These are phyloP conservation scores for Eonycteris spelaea DNA, from an alignment of 2,113 vertebrate genomes.

Conservation along the genomic window DNA sequence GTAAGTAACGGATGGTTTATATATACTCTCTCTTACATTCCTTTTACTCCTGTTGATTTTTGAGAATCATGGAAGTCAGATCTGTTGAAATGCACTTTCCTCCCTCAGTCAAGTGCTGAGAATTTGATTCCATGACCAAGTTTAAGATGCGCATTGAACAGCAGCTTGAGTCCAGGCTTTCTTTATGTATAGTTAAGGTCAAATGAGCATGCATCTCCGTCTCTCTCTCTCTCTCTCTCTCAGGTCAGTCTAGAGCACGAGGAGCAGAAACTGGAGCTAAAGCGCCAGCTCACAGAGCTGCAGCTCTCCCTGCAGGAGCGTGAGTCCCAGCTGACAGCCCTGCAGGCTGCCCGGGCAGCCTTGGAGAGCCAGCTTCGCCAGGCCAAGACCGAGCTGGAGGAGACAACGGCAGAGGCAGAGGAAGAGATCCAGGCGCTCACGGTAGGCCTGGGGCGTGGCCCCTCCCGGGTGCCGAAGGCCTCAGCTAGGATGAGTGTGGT, in stretches of 20 bases:
- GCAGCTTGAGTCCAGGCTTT: background rate
- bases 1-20: background rate
- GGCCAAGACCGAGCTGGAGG: slow-evolving; percentile 96
- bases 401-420: slow-evolving; percentile 97
- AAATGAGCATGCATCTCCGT: background rate
- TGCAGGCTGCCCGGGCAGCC: slow-evolving; percentile 92
- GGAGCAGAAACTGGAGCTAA: slow-evolving; percentile 96
- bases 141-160: background rate
- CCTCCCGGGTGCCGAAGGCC: background rate
- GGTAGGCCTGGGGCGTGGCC: slow-evolving; percentile 80
- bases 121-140: background rate
- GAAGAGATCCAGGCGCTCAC: slow-evolving; percentile 98
- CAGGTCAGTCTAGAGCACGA: slow-evolving; percentile 95
- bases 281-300: slow-evolving; percentile 94
- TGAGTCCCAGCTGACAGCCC: slow-evolving; percentile 93
- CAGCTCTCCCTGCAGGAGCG: slow-evolving; percentile 96
- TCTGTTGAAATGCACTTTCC: background rate
- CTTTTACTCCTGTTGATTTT: background rate
- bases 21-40: background rate
- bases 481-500: background rate
- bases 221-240: background rate
- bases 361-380: slow-evolving; percentile 95
- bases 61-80: background rate
- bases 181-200: background rate
- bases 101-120: background rate